A percentile compares a stretch with the other conserved stretches of the same genome.
Evolutionary conservation across 2,888 invertebrate species (phyloP).

Genomic region (Archips xylosteana): DNA sequence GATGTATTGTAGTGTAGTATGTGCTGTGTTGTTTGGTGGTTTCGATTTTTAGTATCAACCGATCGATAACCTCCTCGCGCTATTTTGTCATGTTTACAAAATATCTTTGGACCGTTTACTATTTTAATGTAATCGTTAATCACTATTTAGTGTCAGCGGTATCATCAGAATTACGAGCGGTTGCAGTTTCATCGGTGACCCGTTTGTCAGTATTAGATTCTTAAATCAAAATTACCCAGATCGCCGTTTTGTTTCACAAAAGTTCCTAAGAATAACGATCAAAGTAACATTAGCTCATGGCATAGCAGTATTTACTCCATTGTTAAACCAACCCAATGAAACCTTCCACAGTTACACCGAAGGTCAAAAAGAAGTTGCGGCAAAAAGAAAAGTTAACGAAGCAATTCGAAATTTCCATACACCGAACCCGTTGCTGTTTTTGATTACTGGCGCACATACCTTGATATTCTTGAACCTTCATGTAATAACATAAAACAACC

Average conservation of each 20-base stretch:
- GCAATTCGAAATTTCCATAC: constrained; percentile 9
- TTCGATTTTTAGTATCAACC: neutral
- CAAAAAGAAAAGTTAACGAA: constrained; percentile 17
- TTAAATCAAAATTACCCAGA: neutral
- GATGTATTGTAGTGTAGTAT: neutral
- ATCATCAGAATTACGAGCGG: neutral
- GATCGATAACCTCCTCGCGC: neutral
- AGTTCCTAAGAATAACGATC: neutral
- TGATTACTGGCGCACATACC: neutral
- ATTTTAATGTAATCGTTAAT: neutral
- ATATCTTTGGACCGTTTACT: neutral
- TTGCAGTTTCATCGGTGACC: neutral
- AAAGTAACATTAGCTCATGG: constrained; percentile 9
- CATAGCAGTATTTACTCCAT: neutral
- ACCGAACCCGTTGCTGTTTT: constrained; percentile 6
- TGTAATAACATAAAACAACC: constrained; percentile 15
- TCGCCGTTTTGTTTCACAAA: neutral
- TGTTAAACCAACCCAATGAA: constrained; percentile 9
- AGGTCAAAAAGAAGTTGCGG: constrained; percentile 3
- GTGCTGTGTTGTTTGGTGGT: neutral
- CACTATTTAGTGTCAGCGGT: neutral
- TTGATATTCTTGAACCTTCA: constrained; percentile 21
- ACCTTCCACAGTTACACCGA: constrained; percentile 11
- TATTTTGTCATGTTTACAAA: neutral
- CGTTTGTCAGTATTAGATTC: neutral